Base-by-base conservation (phyloP, 2,797 vertebrate genomes). In the Microtus obscurus region DNA sequence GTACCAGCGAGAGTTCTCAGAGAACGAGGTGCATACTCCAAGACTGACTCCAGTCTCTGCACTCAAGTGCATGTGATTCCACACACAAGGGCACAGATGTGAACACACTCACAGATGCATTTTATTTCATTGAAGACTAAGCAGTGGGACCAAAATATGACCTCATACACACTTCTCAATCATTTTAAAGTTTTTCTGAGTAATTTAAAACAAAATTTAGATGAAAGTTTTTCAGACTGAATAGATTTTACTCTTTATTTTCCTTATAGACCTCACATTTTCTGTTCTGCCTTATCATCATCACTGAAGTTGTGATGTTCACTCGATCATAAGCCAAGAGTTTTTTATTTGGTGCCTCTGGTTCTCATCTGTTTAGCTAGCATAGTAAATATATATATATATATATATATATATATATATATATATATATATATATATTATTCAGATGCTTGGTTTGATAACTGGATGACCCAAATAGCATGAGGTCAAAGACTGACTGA, bases 141-240 rank as follows among this genome's bases (percentile, higher is more conserved):
- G 88, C 6, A 40, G 43, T 67, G 4, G 61, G 37, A 43, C 65
- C 43, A 65, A 65, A 63, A 19, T 48, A 34, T 45, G 61, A 67
- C 43, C 61, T 34, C 21, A 31, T 63, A 82, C 29, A 48, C 7
- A 48, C 29, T 85, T 67, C 21, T 71, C 8, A 69, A 3, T 67
- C 7, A 45, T 45, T 86, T 48, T 69, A 37, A n/a, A 69, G 40
- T 51, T 37, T 53, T 86, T 51, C 63, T 71, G 13, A 51, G 83
- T 87, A 92, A 78, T 78, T 92, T 80, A 83, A 71, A 92, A 90
- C 51, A 85, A 65, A 79, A 63, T 92, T 85, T 91, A 90, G 43
- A 23, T 88, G 37, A 85, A 73, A 40, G 19, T 14, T 40, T 43
- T 87, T 43, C 37, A 51, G 48, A 80, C 16, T 65, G 27, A 90